Evolutionary conservation across 2,888 invertebrate species (phyloP).

Genomic region (Scaeva pyrastri): DNA sequence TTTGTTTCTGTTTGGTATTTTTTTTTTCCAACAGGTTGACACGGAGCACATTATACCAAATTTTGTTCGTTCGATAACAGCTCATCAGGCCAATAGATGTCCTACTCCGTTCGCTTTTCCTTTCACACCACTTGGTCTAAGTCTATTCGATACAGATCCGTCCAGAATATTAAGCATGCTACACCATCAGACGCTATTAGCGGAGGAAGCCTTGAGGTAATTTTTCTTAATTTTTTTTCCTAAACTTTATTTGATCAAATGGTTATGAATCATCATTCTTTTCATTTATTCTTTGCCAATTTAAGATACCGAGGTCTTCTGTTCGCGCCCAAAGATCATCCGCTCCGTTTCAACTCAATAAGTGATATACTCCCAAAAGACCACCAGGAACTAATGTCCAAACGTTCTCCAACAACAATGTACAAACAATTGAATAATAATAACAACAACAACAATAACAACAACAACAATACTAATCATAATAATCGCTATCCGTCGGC

Average conservation of each 20-base stretch:
- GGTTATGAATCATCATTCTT: too few relatives aligned
- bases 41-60: constrained; percentile 75
- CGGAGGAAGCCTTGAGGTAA: constrained; percentile 84
- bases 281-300: not conserved
- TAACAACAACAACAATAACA: constrained; percentile 56
- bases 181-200: constrained; percentile 84
- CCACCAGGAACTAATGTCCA: constrained; percentile 78
- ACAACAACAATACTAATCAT: constrained; percentile 58
- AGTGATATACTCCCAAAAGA: constrained; percentile 83
- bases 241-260: too few relatives aligned
- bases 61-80: constrained; percentile 76
- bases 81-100: constrained; percentile 79
- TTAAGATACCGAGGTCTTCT: constrained; percentile 82
- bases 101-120: constrained; percentile 86
- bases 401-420: constrained; percentile 74
- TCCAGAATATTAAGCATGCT: constrained; percentile 86
- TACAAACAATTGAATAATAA: constrained; percentile 73
- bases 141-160: constrained; percentile 84
- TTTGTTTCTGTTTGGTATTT: not conserved
- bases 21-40: constrained; percentile 58
- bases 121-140: constrained; percentile 84
- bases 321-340: constrained; percentile 82
- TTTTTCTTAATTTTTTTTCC: not conserved
- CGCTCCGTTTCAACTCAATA: constrained; percentile 82
- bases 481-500: constrained; percentile 74